Evolutionary conservation across 2,888 invertebrate genomes (phyloP).

Genomic region (Petrophora chlorosata): DNA sequence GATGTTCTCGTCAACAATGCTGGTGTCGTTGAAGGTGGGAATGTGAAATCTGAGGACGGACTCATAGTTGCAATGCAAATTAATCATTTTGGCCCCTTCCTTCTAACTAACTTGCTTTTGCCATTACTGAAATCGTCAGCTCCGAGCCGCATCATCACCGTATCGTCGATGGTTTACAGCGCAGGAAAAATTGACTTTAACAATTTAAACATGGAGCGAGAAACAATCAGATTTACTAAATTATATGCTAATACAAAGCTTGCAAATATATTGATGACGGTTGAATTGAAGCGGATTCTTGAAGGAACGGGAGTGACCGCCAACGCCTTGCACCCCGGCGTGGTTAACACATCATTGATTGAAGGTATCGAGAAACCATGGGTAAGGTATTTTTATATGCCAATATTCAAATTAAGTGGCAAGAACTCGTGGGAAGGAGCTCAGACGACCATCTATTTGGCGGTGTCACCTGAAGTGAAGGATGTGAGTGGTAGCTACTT

Average conservation of each 20-base stretch:
- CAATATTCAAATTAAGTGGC: slow-evolving; percentile 70
- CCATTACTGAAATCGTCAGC: slow-evolving; percentile 68
- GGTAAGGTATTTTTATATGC: slow-evolving; percentile 49
- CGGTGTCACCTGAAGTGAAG: slow-evolving; percentile 78
- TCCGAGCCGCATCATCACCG: slow-evolving; percentile 70
- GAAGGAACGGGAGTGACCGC: slow-evolving; percentile 88
- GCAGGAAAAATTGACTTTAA: slow-evolving; percentile 53
- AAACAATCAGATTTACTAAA: slow-evolving; percentile 31
- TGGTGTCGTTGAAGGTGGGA: slow-evolving; percentile 65
- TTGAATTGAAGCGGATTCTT: slow-evolving; percentile 87
- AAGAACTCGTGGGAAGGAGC: slow-evolving; percentile 65
- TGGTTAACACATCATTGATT: slow-evolving; percentile 76
- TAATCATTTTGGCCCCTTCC: slow-evolving; percentile 86
- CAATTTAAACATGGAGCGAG: slow-evolving; percentile 52
- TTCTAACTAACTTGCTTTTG: slow-evolving; percentile 85
- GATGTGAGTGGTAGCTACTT: slow-evolving; percentile 85
- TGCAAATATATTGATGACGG: slow-evolving; percentile 85
- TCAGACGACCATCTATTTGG: slow-evolving; percentile 82
- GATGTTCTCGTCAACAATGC: slow-evolving; percentile 87
- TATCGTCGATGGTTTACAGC: slow-evolving; percentile 59
- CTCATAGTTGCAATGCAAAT: slow-evolving; percentile 83
- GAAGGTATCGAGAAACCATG: slow-evolving; percentile 58
- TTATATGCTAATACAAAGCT: slow-evolving; percentile 85
- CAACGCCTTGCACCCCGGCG: slow-evolving; percentile 92
- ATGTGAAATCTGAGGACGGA: slow-evolving; percentile 83